phyloP scores from a whole-genome alignment of 2,113 vertebrate species.

The Lucifuga dentata region DNA sequence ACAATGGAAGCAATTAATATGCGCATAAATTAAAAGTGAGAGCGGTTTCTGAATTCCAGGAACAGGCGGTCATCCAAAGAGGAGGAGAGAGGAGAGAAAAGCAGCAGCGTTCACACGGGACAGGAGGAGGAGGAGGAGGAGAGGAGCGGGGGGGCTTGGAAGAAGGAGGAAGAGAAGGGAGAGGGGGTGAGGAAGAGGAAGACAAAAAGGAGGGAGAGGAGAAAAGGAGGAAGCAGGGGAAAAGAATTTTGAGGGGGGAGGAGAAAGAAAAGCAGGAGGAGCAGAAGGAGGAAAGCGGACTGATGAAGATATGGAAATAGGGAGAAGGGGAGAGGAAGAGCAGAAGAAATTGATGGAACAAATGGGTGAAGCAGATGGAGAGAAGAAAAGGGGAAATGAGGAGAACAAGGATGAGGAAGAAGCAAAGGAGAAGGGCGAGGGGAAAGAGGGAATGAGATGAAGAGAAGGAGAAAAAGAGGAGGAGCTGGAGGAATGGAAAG shows the following conservation, averaged over 20 bases:
- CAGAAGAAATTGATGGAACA: too few relatives aligned
- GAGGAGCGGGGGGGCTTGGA: background rate
- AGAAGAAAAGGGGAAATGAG: too few relatives aligned
- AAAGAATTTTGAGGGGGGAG: too few relatives aligned
- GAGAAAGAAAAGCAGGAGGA: too few relatives aligned
- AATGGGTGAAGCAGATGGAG: too few relatives aligned
- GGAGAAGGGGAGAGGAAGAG: too few relatives aligned
- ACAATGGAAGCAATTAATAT: constrained; percentile 87
- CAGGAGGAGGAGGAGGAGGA: constrained; percentile 54
- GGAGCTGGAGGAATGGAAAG: background rate
- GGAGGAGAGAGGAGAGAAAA: constrained; percentile 65
- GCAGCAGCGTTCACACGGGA: constrained; percentile 81
- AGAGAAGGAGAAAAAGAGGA: background rate
- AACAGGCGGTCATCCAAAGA: constrained; percentile 78
- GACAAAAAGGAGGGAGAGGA: background rate
- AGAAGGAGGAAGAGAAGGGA: background rate
- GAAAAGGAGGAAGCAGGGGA: background rate
- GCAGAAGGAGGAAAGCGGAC: too few relatives aligned
- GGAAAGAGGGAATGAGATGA: background rate
- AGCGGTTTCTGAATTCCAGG: constrained; percentile 79
- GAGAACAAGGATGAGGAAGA: too few relatives aligned
- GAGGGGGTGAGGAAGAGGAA: background rate
- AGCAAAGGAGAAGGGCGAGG: background rate
- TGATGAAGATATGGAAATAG: too few relatives aligned
- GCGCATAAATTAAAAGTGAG: constrained; percentile 87